Base-by-base conservation (phyloP, 92 coral and sea anemone species). In the Heteractis magnifica region DNA sequence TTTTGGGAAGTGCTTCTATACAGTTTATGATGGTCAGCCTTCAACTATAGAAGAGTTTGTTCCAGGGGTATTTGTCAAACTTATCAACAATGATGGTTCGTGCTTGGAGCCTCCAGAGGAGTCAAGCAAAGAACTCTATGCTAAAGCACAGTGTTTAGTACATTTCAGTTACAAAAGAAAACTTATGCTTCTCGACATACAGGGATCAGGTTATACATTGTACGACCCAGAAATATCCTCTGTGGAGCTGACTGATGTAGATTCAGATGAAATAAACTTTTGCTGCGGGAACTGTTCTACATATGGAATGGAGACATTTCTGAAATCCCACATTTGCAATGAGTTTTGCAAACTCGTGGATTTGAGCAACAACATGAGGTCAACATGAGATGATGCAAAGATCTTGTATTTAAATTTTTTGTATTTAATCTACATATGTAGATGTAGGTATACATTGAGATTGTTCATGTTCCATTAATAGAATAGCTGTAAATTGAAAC, bases 161-260 rank as follows among this genome's bases (percentile, higher is more conserved):
- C 90, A 87, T 82, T 87, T 16, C 56, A 81, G 82, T 0, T 87
- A 65, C 77, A 34, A 56, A 81, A 65, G 21, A 87, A 68, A 87
- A 87, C 49, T 82, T 26, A 87, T 87, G 87, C 87, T 87, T 26
- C 90, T 87, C 41, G 87, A 87, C 65, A 86, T 87, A 58, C 87
- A 87, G 81, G 90, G 87, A 19, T 62, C 87, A 62, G 77, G 26
- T 4, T 87, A 82, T 44, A 18, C 60, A 10, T 55, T 87, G 41
- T 87, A 82, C n/a, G 90, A 87, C 55, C 90, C 86, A 11, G 90
- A 87, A 76, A 87, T 87, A 75, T 86, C 86, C 20, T 73, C 90
- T 19, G 50, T 75, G 62, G 77, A 62, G 55, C 49, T 81, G 56
- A 68, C 21, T 49, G n/a, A 41, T 19, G 55, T 9, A 16, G 71